Base-by-base conservation (phyloP, 2,888 invertebrate species). In the Eupithecia centaureata region DNA sequence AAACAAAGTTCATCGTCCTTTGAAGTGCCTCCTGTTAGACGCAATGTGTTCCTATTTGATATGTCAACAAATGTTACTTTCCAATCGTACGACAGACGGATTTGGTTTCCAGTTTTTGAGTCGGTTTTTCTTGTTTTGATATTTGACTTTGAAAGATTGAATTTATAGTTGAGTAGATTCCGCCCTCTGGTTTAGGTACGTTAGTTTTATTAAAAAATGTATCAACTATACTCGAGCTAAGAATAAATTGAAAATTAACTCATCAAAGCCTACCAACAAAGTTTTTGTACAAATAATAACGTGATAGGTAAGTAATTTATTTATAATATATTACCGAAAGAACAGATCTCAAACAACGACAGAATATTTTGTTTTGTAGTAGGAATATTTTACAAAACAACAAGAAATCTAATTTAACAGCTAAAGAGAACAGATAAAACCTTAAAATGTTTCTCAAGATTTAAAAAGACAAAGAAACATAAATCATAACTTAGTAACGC, bases 51-150 rank as follows among this genome's bases (percentile, higher is more conserved):
- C 74, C 76, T 82, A 78, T 83, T 82, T 79, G 79, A 73, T 63
- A 60, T 78, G 78, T 83, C 79, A 79, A 82, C 80, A 83, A 75
- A 77, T 76, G 79, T 78, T 77, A 78, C 75, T 78, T 78, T 78
- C 65, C 69, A 72, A 65, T 62, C 58, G 51, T n/a, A 3, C 5
- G 52, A 70, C 72, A 12, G 56, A 70, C 65, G 51, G 65, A 70
- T 73, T 68, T 28, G 60, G 65, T 74, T 73, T 70, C 73, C 15
- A 47, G 18, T 51, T 67, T 61, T 66, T 63, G 18, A 42, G 47
- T 22, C 10, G 22, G 47, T 47, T 47, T 22, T 47, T 47, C 22
- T 47, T 47, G 47, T 47, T 65, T 15, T 52, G 1, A 27, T 27
- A 51, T 25, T 22, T 2, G 13, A 15, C 27, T 52, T 15, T 15